Percentiles rank a stretch among this genome's conserved stretches.
These are phyloP conservation scores for Synergus itoensis DNA, from an alignment of 2,888 invertebrate genomes.

Conservation along the genomic window DNA sequence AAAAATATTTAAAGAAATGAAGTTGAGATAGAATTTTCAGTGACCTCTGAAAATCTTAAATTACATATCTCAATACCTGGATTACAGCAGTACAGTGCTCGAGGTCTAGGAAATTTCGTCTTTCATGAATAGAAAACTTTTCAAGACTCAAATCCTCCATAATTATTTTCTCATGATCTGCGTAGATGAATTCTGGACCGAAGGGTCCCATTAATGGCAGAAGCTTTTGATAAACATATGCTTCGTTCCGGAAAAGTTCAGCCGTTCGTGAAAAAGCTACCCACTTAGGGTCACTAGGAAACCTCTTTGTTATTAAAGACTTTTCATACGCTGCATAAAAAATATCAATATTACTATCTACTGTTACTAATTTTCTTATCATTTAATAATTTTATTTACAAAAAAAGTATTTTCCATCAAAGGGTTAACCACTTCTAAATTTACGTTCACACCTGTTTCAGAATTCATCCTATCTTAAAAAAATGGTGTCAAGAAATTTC, in stretches of 20 bases:
- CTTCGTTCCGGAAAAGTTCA: conserved; percentile 63
- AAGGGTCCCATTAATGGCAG: conserved; percentile 56
- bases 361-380: not conserved
- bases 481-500: too few relatives aligned
- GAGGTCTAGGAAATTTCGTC: conserved; percentile 60
- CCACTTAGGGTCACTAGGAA: conserved; percentile 53
- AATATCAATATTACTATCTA: not conserved
- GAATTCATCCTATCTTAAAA: too few relatives aligned
- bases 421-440: too few relatives aligned
- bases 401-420: too few relatives aligned
- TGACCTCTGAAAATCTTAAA: not conserved
- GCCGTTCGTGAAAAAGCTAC: conserved; percentile 50
- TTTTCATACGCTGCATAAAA: conserved; percentile 59
- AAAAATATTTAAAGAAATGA: not conserved
- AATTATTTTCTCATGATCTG: conserved; percentile 58
- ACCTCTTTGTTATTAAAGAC: conserved; percentile 61
- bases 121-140: conserved; percentile 60
- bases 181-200: conserved; percentile 60
- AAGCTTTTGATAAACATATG: conserved; percentile 59
- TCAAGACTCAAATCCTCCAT: conserved; percentile 63
- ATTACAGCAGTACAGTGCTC: conserved; percentile 61
- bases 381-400: not conserved
- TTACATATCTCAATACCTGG: conserved; percentile 53
- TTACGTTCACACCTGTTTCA: too few relatives aligned
- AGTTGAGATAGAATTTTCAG: too few relatives aligned